Evolutionary conservation across 2,888 invertebrate species (phyloP), one percentile per base, ranked within the genome.

Genomic region (Hirtodrosophila cameraria): DNA sequence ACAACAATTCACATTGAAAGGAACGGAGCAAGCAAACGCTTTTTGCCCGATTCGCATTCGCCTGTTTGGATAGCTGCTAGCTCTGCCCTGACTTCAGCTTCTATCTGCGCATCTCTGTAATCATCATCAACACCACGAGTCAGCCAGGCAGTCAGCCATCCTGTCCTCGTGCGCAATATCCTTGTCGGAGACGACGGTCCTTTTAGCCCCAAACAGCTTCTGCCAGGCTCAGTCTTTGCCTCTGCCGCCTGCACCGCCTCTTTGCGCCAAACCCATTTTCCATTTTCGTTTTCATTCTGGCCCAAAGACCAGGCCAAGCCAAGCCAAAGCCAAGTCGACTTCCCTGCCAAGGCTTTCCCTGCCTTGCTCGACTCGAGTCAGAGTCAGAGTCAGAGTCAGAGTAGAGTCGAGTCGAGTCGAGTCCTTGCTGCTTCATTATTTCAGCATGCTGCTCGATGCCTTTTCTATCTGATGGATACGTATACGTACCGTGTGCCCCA

Each of bases 391-490:
- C n/a, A n/a, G n/a, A n/a, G n/a, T n/a, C n/a, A n/a, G 52, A 33
- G 30, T 36, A 49, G 50, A 52, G 46, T 43, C 46, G 43, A 57
- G 15, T 60, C 64, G 64, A 65, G 50, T 58, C 67, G 72, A 83
- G 87, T 87, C 87, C 87, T 87, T 83, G 82, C 82, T 86, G 82
- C 82, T 83, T 87, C 82, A 83, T 83, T 83, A 83, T 83, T 87
- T 86, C 69, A 87, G 76, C 85, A 86, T 82, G 87, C 86, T 80
- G 77, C 84, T 81, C 85, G 85, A 83, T 81, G 82, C 84, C 84
- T 70, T 78, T 84, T 83, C 86, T 82, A 83, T 87, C 85, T 83
- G 83, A 83, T 83, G 86, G 82, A 82, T 82, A 86, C 85, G 85
- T 86, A 82, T 81, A 86, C 87, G 84, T 80, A 80, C 74, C 71